phyloP scores from a whole-genome alignment of 2,797 vertebrate genomes.

The Taenioides sp. region DNA sequence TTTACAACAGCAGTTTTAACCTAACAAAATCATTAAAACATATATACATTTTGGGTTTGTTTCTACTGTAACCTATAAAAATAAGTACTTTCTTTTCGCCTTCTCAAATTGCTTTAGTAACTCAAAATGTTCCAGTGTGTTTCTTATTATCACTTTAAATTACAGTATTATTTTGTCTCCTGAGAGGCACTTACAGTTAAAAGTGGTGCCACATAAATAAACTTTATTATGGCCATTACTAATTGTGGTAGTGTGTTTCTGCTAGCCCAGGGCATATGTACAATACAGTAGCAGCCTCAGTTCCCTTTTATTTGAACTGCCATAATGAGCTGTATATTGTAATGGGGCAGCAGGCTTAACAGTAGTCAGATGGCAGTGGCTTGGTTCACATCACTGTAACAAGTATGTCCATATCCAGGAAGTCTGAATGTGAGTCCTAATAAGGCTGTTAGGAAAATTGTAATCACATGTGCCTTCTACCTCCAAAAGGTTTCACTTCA shows the following conservation, averaged over 20 bases:
- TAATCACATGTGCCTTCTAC: conserved; percentile 38
- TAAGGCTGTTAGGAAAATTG: conserved; percentile 39
- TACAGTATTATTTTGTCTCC: neutral
- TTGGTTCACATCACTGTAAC: conserved; percentile 37
- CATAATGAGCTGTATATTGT: conserved; percentile 54
- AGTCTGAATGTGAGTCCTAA: conserved; percentile 29
- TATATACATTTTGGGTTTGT: neutral
- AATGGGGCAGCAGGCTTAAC: conserved; percentile 39
- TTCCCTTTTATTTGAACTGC: conserved; percentile 37
- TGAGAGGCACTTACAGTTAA: conserved; percentile 6
- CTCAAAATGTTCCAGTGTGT: neutral
- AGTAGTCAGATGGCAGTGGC: conserved; percentile 37
- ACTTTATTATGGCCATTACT: conserved; percentile 12
- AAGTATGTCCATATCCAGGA: conserved; percentile 27
- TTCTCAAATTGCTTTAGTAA: conserved; percentile 1
- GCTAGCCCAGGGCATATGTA: conserved; percentile 12
- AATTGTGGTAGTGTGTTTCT: conserved; percentile 6
- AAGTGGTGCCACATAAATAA: conserved; percentile 9
- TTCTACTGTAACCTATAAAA: neutral
- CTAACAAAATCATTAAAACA: neutral
- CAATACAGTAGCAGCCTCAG: conserved; percentile 21
- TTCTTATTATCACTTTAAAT: conserved; percentile 9
- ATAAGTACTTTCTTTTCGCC: neutral
- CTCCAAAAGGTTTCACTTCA: neutral
- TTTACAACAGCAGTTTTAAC: neutral